Base-by-base conservation (phyloP, 2,113 vertebrate genomes). In the Megaceryle torquata region DNA sequence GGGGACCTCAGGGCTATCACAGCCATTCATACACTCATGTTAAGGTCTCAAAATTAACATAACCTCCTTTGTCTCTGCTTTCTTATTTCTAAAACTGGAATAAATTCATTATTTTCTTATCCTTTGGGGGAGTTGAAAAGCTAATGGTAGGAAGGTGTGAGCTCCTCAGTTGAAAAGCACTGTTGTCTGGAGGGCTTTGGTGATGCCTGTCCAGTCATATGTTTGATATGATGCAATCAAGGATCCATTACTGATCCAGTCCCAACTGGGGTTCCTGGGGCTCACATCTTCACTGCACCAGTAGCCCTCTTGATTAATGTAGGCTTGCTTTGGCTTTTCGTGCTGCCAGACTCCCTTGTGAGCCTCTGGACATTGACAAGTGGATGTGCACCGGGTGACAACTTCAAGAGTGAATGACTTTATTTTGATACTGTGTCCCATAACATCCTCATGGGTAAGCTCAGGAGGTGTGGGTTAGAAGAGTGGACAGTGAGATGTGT, bases 191-290 rank as follows among this genome's bases (percentile, higher is more conserved):
- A 33, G 25, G 31, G 19, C 67, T 54, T 43, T 26, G 37, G 72
- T 28, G 15, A 33, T 56, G 35, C 67, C 57, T 37, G 14, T 25
- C 16, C 46, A 10, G 17, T 19, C 3, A 3, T 41, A n/a, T 4
- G 8, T 82, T 65, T 67, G 72, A 20, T 46, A 12, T 0, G 0
- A 37, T 39, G 35, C 43, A 39, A 35, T 35, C 2, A 1, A 69
- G 39, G 78, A 68, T 51, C 64, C 50, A 1, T 51, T 59, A 24
- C 61, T 2, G 2, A 86, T 43, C 31, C 67, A 37, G 13, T 70
- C 33, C 56, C 61, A 24, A 25, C 51, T 9, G 1, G 33, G 37
- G 10, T 76, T 10, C 35, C 51, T 5, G 2, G 43, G 39, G 39
- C 61, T 89, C 51, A 44, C 31, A 5, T 28, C 24, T 78, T 21